Percentiles rank a stretch among this genome's conserved stretches.
Evolutionary conservation across 2,888 invertebrate genomes (phyloP).

Genomic region (Hydraecia micacea): DNA sequence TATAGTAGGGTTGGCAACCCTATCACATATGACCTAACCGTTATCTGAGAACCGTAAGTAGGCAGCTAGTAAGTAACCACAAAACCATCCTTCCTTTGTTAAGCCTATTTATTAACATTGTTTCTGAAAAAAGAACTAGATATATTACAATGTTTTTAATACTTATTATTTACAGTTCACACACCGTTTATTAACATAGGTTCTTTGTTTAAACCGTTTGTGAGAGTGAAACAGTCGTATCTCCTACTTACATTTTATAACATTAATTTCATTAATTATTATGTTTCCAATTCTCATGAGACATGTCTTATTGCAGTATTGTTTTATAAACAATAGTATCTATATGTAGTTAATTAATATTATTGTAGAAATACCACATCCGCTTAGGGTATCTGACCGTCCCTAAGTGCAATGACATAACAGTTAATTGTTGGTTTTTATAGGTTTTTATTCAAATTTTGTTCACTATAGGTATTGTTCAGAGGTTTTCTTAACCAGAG

Average conservation of each 20-base stretch:
- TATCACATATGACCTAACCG: background rate
- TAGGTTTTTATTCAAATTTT: background rate
- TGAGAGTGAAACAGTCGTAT: slow-evolving; percentile 1
- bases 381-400: background rate
- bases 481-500: background rate
- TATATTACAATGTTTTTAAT: background rate
- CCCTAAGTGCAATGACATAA: background rate
- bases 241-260: background rate
- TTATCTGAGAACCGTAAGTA: background rate
- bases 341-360: background rate
- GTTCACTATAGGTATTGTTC: background rate
- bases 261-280: background rate
- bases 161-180: background rate
- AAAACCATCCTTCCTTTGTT: background rate
- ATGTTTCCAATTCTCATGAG: background rate
- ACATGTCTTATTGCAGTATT: slow-evolving; percentile 7
- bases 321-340: slow-evolving; percentile 9
- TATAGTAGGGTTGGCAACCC: background rate
- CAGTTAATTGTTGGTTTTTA: no score
- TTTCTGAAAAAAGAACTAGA: background rate
- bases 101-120: background rate
- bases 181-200: background rate
- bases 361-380: background rate
- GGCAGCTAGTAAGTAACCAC: background rate
- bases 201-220: slow-evolving; percentile 3